These are phyloP conservation scores for Clivina fossor DNA, from an alignment of 2,888 invertebrate genomes.

Conservation along the genomic window DNA sequence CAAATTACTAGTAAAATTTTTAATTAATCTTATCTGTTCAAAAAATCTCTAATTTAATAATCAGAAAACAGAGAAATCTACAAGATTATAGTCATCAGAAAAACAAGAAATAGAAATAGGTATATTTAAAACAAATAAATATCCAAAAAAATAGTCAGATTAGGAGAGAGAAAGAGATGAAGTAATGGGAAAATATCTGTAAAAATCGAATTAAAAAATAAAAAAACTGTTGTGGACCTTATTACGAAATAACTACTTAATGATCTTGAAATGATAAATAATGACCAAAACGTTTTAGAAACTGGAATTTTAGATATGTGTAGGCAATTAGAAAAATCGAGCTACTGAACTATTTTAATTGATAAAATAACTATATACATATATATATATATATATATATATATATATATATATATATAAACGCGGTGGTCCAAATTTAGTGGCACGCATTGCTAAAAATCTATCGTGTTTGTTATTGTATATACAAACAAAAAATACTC, in stretches of 20 bases:
- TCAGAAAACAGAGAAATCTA: conserved; percentile 4
- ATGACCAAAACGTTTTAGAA: conserved; percentile 6
- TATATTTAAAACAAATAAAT: not conserved
- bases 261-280: conserved; percentile 22
- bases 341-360: conserved; percentile 29
- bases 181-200: conserved; percentile 22
- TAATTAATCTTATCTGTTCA: conserved; percentile 13
- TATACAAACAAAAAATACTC: too few relatives aligned
- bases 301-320: conserved; percentile 21
- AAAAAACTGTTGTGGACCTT: conserved; percentile 7
- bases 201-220: conserved; percentile 28
- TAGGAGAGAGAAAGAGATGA: not conserved
- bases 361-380: conserved; percentile 27
- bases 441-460: too few relatives aligned
- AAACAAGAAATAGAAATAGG: conserved; percentile 3
- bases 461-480: too few relatives aligned
- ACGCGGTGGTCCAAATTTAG: too few relatives aligned
- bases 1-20: not conserved
- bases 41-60: conserved; percentile 17
- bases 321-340: conserved; percentile 17
- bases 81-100: conserved; percentile 12
- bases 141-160: not conserved
- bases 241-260: conserved; percentile 27
- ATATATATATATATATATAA: too few relatives aligned
- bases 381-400: too few relatives aligned